phyloP scores from a whole-genome alignment of 2,113 vertebrate species.

The Dasyprocta punctata region DNA sequence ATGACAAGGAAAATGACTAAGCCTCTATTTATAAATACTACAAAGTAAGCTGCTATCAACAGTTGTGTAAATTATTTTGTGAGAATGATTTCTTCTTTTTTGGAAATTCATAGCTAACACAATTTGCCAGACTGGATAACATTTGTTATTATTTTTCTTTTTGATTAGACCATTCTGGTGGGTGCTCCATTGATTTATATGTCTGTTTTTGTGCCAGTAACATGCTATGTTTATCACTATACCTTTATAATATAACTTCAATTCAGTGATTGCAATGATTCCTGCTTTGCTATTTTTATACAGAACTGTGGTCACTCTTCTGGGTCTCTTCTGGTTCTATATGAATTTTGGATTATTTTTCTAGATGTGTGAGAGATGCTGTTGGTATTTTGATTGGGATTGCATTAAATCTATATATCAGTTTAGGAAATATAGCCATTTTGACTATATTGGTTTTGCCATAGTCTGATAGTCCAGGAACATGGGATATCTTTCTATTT shows the following conservation, averaged over 20 bases:
- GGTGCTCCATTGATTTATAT: background rate
- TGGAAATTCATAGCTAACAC: background rate
- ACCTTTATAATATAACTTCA: background rate
- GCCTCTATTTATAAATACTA: background rate
- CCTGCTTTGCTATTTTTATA: background rate
- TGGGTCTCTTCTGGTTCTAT: background rate
- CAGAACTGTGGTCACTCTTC: background rate
- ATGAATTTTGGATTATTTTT: background rate
- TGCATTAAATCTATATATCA: background rate
- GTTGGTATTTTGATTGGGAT: background rate
- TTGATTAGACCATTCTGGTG: background rate
- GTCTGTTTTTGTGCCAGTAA: background rate
- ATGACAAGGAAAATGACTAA: background rate
- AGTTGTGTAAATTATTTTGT: background rate
- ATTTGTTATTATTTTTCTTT: background rate
- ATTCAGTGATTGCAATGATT: background rate
- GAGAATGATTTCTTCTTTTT: background rate
- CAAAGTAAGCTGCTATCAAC: background rate
- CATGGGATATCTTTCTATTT: background rate
- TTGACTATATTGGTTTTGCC: background rate
- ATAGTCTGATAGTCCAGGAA: background rate
- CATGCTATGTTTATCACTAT: background rate
- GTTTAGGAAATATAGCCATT: background rate
- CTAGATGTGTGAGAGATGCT: background rate
- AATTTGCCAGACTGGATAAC: background rate